These are phyloP conservation scores for Brenthis hecate DNA, from an alignment of 2,888 invertebrate species.

Conservation along the genomic window DNA sequence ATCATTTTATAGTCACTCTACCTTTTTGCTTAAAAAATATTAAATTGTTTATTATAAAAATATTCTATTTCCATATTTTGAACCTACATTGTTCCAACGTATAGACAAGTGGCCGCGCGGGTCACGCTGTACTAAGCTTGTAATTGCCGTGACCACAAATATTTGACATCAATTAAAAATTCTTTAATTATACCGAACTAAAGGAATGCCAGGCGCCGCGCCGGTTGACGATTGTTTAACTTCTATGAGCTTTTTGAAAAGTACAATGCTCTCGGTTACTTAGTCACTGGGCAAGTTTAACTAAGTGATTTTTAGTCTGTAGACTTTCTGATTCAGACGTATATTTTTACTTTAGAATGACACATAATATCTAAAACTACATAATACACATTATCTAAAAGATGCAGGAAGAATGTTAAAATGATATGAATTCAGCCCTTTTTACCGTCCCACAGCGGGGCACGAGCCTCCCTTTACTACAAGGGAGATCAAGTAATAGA, in stretches of 20 bases:
- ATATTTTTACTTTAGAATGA: too few relatives aligned
- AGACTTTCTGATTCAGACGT: too few relatives aligned
- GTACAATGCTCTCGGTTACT: too few relatives aligned
- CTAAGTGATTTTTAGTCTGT: neutral
- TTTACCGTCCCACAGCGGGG: too few relatives aligned
- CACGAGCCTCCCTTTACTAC: too few relatives aligned
- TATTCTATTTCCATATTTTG: neutral
- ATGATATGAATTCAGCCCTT: too few relatives aligned
- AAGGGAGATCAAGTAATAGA: too few relatives aligned
- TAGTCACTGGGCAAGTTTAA: too few relatives aligned
- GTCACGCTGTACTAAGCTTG: slow-evolving; percentile 37
- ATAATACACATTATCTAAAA: too few relatives aligned
- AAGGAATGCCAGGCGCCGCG: slow-evolving; percentile 10
- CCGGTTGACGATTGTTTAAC: slow-evolving; percentile 4
- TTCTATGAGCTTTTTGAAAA: slow-evolving; percentile 2
- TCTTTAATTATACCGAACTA: slow-evolving; percentile 39
- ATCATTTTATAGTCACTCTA: neutral
- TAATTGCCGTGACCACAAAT: slow-evolving; percentile 73
- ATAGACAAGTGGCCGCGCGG: slow-evolving; percentile 30
- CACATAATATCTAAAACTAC: too few relatives aligned
- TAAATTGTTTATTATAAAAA: neutral
- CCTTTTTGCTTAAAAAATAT: too few relatives aligned
- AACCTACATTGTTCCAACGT: neutral
- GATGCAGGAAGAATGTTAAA: too few relatives aligned
- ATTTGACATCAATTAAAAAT: slow-evolving; percentile 70